Percentiles rank a stretch among this genome's conserved stretches.
Conservation (phyloP, 2,888 invertebrate species). For the Rhagium mordax region DNA sequence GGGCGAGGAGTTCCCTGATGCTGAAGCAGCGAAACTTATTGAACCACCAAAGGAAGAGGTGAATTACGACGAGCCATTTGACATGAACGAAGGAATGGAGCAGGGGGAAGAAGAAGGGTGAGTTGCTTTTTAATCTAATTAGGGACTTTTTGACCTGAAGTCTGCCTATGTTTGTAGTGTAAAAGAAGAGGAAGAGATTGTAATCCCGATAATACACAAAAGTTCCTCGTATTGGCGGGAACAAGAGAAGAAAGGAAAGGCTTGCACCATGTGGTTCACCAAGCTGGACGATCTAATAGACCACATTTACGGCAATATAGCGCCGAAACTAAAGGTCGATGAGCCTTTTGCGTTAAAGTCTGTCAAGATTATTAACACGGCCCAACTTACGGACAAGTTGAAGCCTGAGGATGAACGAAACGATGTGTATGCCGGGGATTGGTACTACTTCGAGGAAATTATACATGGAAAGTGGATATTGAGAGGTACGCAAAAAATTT, state of each 20-base stretch:
- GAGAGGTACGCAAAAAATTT: slow-evolving; percentile 56
- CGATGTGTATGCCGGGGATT: slow-evolving; percentile 62
- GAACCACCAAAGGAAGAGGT: neutral
- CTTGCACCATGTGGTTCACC: slow-evolving; percentile 63
- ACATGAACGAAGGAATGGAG: neutral
- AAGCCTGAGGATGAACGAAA: slow-evolving; percentile 55
- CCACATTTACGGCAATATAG: slow-evolving; percentile 64
- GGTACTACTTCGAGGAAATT: slow-evolving; percentile 66
- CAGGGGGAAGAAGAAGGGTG: slow-evolving; percentile 38
- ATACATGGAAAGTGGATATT: slow-evolving; percentile 67
- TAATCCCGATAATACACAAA: slow-evolving; percentile 43
- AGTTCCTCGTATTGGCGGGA: slow-evolving; percentile 60
- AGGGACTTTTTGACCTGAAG: neutral
- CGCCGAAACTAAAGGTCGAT: slow-evolving; percentile 57
- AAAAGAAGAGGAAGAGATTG: neutral
- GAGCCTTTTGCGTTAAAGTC: slow-evolving; percentile 57
- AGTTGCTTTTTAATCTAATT: neutral
- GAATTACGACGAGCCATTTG: neutral
- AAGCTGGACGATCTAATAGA: slow-evolving; percentile 59
- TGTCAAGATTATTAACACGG: slow-evolving; percentile 58
- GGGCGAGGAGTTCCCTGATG: neutral
- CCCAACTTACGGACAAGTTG: slow-evolving; percentile 56
- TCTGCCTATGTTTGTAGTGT: neutral
- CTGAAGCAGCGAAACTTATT: slow-evolving; percentile 26
- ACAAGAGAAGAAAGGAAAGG: slow-evolving; percentile 61